Base-by-base conservation (phyloP, 2,797 vertebrate genomes). In the Eurystomus glaucurus region DNA sequence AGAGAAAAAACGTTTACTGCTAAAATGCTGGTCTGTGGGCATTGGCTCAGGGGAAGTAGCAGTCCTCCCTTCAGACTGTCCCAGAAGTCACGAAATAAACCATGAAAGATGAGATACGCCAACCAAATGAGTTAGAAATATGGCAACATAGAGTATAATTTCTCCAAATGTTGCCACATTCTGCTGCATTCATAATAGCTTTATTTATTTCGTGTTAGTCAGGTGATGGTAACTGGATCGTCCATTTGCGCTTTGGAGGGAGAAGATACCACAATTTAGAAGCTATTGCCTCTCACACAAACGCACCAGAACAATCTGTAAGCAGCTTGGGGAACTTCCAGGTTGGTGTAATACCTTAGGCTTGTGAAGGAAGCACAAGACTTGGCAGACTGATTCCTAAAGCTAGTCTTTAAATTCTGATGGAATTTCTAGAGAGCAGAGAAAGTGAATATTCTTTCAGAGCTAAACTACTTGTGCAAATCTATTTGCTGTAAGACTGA, bases 401-500 rank as follows among this genome's bases (percentile, higher is more conserved):
- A 93, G 25, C 22, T 52, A 29, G 8, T 74, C 62, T 71, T 78
- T 71, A 94, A 64, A 78, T 15, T 48, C 5, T n/a, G 3, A 1
- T 39, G n/a, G 46, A 71, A 58, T 70, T 79, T 61, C 62, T 46
- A 45, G 37, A 74, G 16, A 39, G 14, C 11, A 60, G 66, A 71
- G 86, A 64, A 82, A 41, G 4, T 1, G 31, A 37, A 26, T 58
- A 52, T 19, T 62, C n/a, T 79, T 69, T 55, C 46, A 90, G 39
- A 81, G 26, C 22, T 46, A n/a, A 43, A 66, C 43, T 0, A 1
- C 39, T 68, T 52, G 28, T 62, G 74, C 0, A 1, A 50, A 57
- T 58, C 7, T 54, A 37, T 64, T 26, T 72, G 19, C 52, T 50
- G 5, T 46, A 83, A 81, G 55, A 43, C 10, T 91, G 65, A 45